Percentiles rank a stretch among this genome's conserved stretches.
These are phyloP conservation scores for Drosophila mayri DNA, from an alignment of 1,140 invertebrate genomes.

Conservation along the genomic window DNA sequence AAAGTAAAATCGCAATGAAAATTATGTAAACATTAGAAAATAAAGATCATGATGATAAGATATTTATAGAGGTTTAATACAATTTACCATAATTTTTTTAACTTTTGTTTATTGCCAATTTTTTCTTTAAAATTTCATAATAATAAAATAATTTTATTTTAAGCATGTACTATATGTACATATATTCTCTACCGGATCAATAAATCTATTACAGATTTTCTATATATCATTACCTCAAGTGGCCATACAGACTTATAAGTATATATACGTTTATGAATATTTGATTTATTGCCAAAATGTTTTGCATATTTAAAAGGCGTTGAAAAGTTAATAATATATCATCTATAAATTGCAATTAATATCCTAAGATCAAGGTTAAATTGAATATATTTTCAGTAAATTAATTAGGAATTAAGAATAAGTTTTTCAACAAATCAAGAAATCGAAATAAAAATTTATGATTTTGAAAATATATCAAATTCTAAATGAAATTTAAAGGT, in stretches of 20 bases:
- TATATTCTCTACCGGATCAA: not conserved
- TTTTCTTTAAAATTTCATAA: not conserved
- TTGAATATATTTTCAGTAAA: not conserved
- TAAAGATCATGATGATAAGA: not conserved
- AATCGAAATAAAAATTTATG: not conserved
- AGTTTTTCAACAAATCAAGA: not conserved
- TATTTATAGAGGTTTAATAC: not conserved
- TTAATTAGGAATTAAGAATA: not conserved
- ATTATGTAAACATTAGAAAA: not conserved
- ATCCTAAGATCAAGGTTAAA: not conserved
- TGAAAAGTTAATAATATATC: not conserved
- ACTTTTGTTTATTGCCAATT: not conserved
- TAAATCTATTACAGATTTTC: not conserved
- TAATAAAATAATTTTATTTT: not conserved
- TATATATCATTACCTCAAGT: not conserved
- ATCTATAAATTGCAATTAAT: constrained; percentile 7
- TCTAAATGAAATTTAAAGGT: not conserved
- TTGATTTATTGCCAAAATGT: constrained; percentile 7
- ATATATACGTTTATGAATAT: not conserved
- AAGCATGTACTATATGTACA: not conserved
- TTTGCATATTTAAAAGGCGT: constrained; percentile 2
- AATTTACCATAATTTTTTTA: not conserved
- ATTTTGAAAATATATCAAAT: not conserved
- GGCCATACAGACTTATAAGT: not conserved
- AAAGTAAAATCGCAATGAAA: not conserved